phyloP scores from a whole-genome alignment of 1,140 invertebrate species.

The Drosophila novamexicana region DNA sequence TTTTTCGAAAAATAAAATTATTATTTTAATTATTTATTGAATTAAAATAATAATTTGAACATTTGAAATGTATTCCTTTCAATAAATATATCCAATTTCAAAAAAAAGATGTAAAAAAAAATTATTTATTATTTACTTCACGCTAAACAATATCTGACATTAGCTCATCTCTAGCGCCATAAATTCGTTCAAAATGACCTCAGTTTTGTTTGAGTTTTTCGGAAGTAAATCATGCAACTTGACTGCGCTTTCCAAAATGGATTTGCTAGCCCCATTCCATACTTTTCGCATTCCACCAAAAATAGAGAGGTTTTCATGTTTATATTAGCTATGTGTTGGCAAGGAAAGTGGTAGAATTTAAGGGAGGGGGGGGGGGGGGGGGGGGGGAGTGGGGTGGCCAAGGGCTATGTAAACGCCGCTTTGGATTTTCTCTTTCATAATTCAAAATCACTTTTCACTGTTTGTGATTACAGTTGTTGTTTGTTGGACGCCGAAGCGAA shows the following conservation, averaged over 20 bases:
- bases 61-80: too few relatives aligned
- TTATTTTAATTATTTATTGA: too few relatives aligned
- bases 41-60: too few relatives aligned
- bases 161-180: constrained; percentile 42
- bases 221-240: constrained; percentile 78
- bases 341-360: not conserved
- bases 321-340: not conserved
- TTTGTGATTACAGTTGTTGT: constrained; percentile 45
- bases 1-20: too few relatives aligned
- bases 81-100: too few relatives aligned
- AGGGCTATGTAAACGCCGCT: constrained; percentile 49
- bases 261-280: not conserved
- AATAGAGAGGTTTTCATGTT: constrained; percentile 7
- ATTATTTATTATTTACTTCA: too few relatives aligned
- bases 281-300: not conserved
- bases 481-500: constrained; percentile 24
- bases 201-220: constrained; percentile 35
- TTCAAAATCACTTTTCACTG: constrained; percentile 77
- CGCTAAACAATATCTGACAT: not conserved
- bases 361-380: not conserved
- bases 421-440: constrained; percentile 74
- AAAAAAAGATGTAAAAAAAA: too few relatives aligned
- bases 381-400: not conserved
- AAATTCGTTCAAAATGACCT: constrained; percentile 60
- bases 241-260: constrained; percentile 55